These are phyloP conservation scores for Quadriops clusia DNA, from an alignment of 2,888 invertebrate species.

Conservation along the genomic window DNA sequence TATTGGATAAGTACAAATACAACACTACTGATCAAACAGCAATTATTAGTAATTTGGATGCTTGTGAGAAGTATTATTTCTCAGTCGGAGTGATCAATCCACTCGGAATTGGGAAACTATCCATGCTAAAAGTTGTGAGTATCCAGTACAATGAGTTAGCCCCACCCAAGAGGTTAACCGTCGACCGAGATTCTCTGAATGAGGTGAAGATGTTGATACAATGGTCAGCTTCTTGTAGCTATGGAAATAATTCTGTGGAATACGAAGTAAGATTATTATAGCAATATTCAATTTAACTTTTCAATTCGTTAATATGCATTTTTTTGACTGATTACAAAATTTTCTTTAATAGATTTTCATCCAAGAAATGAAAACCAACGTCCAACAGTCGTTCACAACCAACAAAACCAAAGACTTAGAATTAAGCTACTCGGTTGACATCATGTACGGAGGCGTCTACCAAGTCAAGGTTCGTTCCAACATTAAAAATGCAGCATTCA, in stretches of 20 bases:
- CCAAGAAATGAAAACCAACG: no score
- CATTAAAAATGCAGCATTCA: conserved; percentile 35
- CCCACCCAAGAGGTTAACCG: conserved; percentile 55
- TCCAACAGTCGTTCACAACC: no score
- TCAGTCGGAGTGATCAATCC: conserved; percentile 55
- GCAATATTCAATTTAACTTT: no score
- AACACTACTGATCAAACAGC: conserved; percentile 43
- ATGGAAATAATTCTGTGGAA: no score
- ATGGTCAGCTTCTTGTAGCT: conserved; percentile 67
- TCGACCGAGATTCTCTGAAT: conserved; percentile 30
- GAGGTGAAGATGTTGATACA: conserved; percentile 44
- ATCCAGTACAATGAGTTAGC: conserved; percentile 56
- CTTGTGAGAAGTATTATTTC: conserved; percentile 65
- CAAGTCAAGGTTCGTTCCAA: conserved; percentile 40
- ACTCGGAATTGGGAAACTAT: conserved; percentile 49
- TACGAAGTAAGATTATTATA: no score
- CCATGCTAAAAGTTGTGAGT: conserved; percentile 34
- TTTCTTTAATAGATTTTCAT: no score
- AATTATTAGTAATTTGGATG: conserved; percentile 48
- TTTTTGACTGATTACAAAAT: no score
- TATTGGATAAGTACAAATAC: conserved; percentile 41
- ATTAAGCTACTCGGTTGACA: conserved; percentile 41
- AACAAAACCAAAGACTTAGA: conserved; percentile 35
- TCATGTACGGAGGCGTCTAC: conserved; percentile 43
- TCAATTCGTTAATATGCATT: no score